A percentile compares a stretch with the other conserved stretches of the same genome.
Conservation (phyloP, 37 sponge, comb jelly and placozoan genomes). For the Spongia lamella region DNA sequence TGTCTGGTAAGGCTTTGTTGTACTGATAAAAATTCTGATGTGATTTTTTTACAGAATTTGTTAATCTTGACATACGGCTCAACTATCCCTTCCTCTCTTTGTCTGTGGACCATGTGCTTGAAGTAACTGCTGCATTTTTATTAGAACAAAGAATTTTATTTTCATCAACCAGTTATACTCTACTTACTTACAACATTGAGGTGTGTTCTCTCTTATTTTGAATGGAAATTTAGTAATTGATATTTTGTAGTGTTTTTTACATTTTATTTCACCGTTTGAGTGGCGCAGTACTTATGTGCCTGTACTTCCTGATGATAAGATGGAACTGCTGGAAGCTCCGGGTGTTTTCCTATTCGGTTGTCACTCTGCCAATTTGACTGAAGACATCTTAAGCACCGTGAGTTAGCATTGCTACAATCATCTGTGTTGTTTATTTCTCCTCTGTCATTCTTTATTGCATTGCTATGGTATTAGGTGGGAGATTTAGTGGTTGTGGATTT, state of each 20-base stretch:
- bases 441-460: not conserved
- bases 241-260: slow-evolving; percentile 56
- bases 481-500: slow-evolving; percentile 55
- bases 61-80: slow-evolving; percentile 65
- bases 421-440: not conserved
- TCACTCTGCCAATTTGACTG: slow-evolving; percentile 2
- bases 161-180: slow-evolving; percentile 49
- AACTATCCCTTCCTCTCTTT: slow-evolving; percentile 75
- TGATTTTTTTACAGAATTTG: not conserved
- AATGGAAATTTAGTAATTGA: not conserved
- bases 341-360: slow-evolving; percentile 41
- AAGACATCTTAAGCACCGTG: slow-evolving; percentile 20
- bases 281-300: slow-evolving; percentile 51
- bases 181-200: slow-evolving; percentile 62
- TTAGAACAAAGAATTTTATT: slow-evolving; percentile 55
- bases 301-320: slow-evolving; percentile 25
- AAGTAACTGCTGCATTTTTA: slow-evolving; percentile 59
- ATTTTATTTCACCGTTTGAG: slow-evolving; percentile 61
- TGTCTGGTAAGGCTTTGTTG: not conserved
- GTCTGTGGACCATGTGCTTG: slow-evolving; percentile 47
- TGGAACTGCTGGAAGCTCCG: slow-evolving; percentile 53
- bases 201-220: not conserved
- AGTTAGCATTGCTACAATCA: not conserved
- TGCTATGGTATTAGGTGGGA: slow-evolving; percentile 9
- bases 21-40: not conserved